Conservation (phyloP, 2,113 vertebrate genomes). For the Mesocricetus auratus region DNA sequence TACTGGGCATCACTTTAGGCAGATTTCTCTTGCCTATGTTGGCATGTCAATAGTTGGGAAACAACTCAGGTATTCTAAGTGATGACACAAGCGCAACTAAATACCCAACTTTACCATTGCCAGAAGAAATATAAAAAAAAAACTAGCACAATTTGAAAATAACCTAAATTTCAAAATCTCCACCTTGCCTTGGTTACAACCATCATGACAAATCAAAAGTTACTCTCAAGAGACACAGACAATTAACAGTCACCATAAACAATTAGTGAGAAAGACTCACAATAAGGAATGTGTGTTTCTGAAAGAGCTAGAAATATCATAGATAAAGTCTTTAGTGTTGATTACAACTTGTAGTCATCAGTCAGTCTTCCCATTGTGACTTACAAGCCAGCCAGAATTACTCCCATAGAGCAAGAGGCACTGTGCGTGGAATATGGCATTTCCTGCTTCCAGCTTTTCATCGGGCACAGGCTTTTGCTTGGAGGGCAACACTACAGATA, state of each 20-base stretch:
- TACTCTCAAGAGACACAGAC: not conserved
- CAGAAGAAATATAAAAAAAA: not conserved
- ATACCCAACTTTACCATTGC: not conserved
- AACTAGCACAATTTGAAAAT: not conserved
- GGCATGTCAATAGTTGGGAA: not conserved
- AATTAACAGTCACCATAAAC: not conserved
- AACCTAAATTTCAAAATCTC: not conserved
- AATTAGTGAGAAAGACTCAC: not conserved
- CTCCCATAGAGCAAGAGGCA: not conserved
- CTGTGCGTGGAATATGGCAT: not conserved
- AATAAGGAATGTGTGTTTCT: not conserved
- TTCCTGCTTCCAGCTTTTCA: not conserved
- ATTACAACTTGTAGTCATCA: not conserved
- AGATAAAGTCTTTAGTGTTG: not conserved
- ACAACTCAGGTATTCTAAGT: conserved; percentile 24
- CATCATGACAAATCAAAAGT: conserved; percentile 6
- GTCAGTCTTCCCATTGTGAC: not conserved
- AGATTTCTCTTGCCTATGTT: conserved; percentile 19
- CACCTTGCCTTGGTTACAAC: conserved; percentile 4
- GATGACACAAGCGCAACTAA: not conserved
- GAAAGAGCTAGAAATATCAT: not conserved
- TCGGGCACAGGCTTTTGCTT: not conserved
- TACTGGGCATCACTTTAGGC: not conserved
- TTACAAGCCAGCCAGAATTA: not conserved
- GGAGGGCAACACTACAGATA: not conserved